A percentile compares a stretch with the other conserved stretches of the same genome.
Conservation (phyloP, 2,888 invertebrate species). For the Lycocerus yunnanus region DNA sequence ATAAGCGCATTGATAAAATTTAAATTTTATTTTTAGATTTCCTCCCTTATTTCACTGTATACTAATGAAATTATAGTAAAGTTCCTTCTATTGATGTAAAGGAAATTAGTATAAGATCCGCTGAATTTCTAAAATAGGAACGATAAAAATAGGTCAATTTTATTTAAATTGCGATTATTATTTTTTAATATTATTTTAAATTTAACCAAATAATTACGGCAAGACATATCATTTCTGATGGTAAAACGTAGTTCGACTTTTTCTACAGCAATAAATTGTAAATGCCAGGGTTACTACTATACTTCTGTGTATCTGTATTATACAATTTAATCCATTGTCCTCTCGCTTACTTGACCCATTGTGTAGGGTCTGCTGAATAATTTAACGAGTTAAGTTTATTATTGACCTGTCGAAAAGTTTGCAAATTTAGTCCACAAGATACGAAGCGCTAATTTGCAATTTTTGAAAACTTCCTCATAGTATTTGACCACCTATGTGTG, state of each 20-base stretch:
- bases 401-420: background rate
- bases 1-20: background rate
- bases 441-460: background rate
- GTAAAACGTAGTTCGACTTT: background rate
- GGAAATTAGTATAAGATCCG: slow-evolving; percentile 19
- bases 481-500: no score
- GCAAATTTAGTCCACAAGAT: background rate
- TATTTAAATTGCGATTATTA: background rate
- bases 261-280: background rate
- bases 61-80: background rate
- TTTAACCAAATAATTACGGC: no score
- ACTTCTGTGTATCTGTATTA: background rate
- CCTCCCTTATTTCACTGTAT: background rate
- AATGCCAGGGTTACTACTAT: background rate
- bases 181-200: background rate
- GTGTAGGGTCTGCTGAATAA: background rate
- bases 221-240: no score
- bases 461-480: background rate
- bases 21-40: background rate
- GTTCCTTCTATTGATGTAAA: slow-evolving; percentile 15
- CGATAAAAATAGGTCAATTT: background rate
- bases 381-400: background rate
- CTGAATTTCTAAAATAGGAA: slow-evolving; percentile 1
- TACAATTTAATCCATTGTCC: background rate
- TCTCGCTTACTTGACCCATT: background rate